Evolutionary conservation across 2,888 invertebrate genomes (phyloP), one percentile per base, ranked within the genome.

Genomic region (Trichogramma evanescens): DNA sequence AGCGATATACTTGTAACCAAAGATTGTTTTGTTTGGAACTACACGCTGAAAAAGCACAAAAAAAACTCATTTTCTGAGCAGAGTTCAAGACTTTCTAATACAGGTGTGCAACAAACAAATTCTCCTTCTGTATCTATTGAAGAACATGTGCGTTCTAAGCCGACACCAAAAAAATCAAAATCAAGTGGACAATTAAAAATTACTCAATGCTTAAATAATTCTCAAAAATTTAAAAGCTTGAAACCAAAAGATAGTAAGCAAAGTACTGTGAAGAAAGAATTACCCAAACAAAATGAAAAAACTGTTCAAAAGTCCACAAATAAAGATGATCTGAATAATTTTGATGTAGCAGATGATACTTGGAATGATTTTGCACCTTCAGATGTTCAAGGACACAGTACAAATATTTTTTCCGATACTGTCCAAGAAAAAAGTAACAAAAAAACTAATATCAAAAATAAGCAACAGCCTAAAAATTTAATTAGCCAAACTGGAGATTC

Each of bases 401-500:
- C 61, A 45, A 13, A 61, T 57, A 61, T 61, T 6, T 61, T 56
- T 56, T 56, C 59, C n/a, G 54, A 61, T 43, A 59, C 61, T 42
- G 43, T 59, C n/a, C n/a, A 39, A 10, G 61, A 60, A 49, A 9
- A 4, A 13, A 52, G 39, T 41, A 8, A n/a, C 54, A 40, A 39
- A 4, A 41, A 38, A 4, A 45, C 8, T 13, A 54, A 6, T 26
- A 26, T 26, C 26, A 38, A 60, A 7, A 9, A 46, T 6, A 9
- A 48, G 9, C 38, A 46, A 13, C 6, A 44, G n/a, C 5, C 41
- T 3, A 39, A 56, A 52, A 13, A 45, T 44, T 4, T 5, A 40
- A n/a, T 45, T 1, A 54, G 51, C 49, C 61, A 66, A n/a, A 60
- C 61, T 0, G 60, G 46, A 50, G 63, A 66, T 52, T 65, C 63